Evolutionary conservation across 2,888 invertebrate genomes (phyloP), one percentile per base, ranked within the genome.

Genomic region (Ichneumon xanthorius): DNA sequence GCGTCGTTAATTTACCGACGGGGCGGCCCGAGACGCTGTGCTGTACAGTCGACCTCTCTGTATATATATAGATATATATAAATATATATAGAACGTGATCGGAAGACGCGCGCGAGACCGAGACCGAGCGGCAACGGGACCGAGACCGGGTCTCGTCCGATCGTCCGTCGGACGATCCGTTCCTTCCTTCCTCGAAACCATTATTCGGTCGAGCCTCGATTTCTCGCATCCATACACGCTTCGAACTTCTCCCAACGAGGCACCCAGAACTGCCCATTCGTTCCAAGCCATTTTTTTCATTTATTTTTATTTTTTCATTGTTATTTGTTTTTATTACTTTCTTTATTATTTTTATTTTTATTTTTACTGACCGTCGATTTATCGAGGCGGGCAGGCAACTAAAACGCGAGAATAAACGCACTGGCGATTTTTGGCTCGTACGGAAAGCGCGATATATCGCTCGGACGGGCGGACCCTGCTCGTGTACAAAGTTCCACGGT

Each of bases 161-260:
- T 71, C 33, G 61, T 40, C 63, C 33, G 61, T 55, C 63, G 65
- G 50, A 50, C 65, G 75, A 53, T 73, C 63, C 73, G 82, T 73
- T 75, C 78, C 73, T 73, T 78, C 78, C 75, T 85, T 85, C 85
- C 72, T 76, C 85, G 85, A 85, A 85, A 82, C 67, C 85, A 85
- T 85, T 85, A 85, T 85, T 82, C 85, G 82, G 72, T 80, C 82
- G 79, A 72, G 80, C 82, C 85, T 71, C 75, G 71, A 81, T 68
- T 26, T 58, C 26, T 4, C 80, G 67, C 78, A 67, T 76, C 80
- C 45, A 53, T 30, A 22, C 55, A 22, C 71, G 40, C 40, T 73
- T 63, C 26, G 53, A 45, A 14, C 40, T 72, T 72, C 72, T 72
- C 45, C 45, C 82, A 61, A 50, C 70, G 73, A 67, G 68, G 37